Evolutionary conservation across 2,797 vertebrate species (phyloP).

Genomic region (Lemur catta): DNA sequence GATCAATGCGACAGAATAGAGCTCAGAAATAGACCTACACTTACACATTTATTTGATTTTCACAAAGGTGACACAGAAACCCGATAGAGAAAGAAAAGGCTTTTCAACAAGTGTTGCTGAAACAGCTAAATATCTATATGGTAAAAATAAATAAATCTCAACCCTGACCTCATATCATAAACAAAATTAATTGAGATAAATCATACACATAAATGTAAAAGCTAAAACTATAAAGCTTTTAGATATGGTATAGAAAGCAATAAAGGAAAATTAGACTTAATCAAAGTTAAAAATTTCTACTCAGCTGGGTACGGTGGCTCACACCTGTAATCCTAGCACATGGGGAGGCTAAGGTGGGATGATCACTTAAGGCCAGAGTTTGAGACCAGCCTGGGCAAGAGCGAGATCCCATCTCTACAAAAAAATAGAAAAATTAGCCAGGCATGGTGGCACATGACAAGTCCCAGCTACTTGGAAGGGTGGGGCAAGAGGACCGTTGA

Average conservation of each 20-base stretch:
- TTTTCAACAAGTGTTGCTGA: not conserved
- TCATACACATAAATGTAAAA: not conserved
- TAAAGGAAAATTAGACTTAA: not conserved
- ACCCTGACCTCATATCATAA: not conserved
- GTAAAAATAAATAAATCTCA: slow-evolving; percentile 19
- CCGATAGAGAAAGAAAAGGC: not conserved
- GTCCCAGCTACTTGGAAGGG: not conserved
- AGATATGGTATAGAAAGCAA: not conserved
- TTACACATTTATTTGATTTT: not conserved
- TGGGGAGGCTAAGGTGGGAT: not conserved
- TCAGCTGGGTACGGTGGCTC: not conserved
- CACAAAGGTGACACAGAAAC: not conserved
- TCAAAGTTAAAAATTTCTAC: not conserved
- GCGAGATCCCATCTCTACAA: not conserved
- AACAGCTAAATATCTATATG: not conserved
- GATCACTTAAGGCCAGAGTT: not conserved
- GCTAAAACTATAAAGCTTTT: not conserved
- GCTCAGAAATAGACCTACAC: not conserved
- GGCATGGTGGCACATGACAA: not conserved
- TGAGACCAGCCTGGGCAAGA: not conserved
- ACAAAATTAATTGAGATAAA: not conserved
- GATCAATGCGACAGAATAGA: not conserved
- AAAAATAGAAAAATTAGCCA: not conserved
- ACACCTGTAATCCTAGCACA: not conserved
- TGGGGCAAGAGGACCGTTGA: not conserved